Percentiles rank a stretch among this genome's conserved stretches.
Evolutionary conservation across 2,113 vertebrate species (phyloP).

Genomic region (Zootoca vivipara): DNA sequence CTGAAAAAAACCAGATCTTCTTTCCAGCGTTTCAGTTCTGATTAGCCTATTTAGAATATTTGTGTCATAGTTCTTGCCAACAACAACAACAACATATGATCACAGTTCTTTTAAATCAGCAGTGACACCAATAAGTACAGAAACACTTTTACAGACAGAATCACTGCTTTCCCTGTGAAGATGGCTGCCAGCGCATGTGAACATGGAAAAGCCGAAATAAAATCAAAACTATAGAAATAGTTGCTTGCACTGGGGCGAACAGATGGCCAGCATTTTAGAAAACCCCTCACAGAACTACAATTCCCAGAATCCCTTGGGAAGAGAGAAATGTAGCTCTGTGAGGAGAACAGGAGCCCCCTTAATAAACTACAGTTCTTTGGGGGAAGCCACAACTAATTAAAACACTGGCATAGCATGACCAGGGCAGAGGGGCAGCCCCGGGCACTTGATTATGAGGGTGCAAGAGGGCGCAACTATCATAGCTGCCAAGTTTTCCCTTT

Average conservation of each 20-base stretch:
- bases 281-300: no score
- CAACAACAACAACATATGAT: background rate
- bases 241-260: constrained; percentile 1
- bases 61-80: background rate
- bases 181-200: constrained; percentile 6
- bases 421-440: no score
- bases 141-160: background rate
- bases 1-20: background rate
- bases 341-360: no score
- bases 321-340: no score
- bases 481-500: no score
- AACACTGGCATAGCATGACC: no score
- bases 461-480: no score
- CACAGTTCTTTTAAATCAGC: constrained; percentile 1
- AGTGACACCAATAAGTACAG: background rate
- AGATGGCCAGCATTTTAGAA: constrained; percentile 27
- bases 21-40: background rate
- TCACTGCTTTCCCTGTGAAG: background rate
- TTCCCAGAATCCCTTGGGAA: no score
- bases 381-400: no score
- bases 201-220: background rate
- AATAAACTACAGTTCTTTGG: no score
- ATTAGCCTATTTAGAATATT: background rate
- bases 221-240: constrained; percentile 28
- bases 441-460: no score